These are phyloP conservation scores for Allophyes oxyacanthae DNA, from an alignment of 2,888 invertebrate species.

Conservation along the genomic window DNA sequence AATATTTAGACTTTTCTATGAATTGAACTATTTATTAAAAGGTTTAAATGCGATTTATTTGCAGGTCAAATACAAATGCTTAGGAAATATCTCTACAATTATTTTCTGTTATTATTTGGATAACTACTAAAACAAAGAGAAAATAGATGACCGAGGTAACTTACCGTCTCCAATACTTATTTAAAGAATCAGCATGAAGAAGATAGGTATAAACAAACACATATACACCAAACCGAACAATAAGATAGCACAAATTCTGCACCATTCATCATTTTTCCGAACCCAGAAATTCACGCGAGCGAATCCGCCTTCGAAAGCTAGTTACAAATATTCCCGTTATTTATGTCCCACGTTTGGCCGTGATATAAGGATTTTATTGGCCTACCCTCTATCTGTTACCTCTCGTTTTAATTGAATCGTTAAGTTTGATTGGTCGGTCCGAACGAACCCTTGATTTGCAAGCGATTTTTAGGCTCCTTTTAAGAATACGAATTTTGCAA, in stretches of 20 bases:
- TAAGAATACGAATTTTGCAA: slow-evolving; percentile 47
- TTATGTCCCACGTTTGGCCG: slow-evolving; percentile 72
- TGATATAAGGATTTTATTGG: slow-evolving; percentile 79
- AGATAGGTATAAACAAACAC: no score
- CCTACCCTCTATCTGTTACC: slow-evolving; percentile 59
- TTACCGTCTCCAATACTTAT: no score
- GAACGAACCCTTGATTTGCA: slow-evolving; percentile 44
- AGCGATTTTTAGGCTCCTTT: slow-evolving; percentile 43
- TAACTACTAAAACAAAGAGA: no score
- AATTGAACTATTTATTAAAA: no score
- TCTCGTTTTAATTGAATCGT: slow-evolving; percentile 76
- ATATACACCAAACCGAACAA: slow-evolving; percentile 12
- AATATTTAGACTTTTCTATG: no score
- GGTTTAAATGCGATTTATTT: no score
- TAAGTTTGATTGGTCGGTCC: slow-evolving; percentile 69
- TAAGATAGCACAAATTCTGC: slow-evolving; percentile 63
- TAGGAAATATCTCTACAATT: no score
- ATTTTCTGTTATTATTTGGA: no score
- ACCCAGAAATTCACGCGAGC: slow-evolving; percentile 34
- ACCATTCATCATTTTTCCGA: slow-evolving; percentile 54
- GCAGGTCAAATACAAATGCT: no score
- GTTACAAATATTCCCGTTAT: slow-evolving; percentile 64
- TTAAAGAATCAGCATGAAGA: no score
- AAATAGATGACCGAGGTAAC: no score
- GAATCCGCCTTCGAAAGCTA: slow-evolving; percentile 32